Percentiles rank a stretch among this genome's conserved stretches.
Evolutionary conservation across 2,113 vertebrate species (phyloP).

Genomic region (Nannobrachium achirus): DNA sequence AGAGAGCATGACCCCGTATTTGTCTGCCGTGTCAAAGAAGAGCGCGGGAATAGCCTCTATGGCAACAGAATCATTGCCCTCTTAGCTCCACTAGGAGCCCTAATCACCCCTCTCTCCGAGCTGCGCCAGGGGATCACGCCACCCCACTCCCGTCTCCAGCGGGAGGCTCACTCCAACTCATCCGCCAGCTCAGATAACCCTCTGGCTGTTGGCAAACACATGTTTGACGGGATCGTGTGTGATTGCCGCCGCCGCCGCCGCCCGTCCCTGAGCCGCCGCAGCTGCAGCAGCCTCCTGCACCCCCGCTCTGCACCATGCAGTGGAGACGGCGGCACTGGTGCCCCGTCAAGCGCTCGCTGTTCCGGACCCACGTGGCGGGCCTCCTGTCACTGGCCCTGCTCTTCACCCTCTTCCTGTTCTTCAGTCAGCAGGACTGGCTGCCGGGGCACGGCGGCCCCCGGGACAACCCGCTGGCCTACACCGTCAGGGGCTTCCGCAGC

Average conservation of each 20-base stretch:
- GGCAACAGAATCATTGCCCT: slow-evolving; percentile 47
- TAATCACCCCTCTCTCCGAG: slow-evolving; percentile 51
- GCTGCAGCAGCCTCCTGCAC: slow-evolving; percentile 54
- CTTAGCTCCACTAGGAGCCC: slow-evolving; percentile 79
- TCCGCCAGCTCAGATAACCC: slow-evolving; percentile 73
- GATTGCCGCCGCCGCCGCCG: slow-evolving; percentile 55
- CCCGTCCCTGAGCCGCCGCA: slow-evolving; percentile 73
- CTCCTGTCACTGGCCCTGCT: slow-evolving; percentile 91
- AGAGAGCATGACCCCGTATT: slow-evolving; percentile 57
- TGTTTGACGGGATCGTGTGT: slow-evolving; percentile 74
- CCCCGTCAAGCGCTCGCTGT: slow-evolving; percentile 91
- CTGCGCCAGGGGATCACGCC: slow-evolving; percentile 77
- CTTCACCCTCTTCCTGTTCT: slow-evolving; percentile 91
- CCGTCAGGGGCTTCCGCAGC: slow-evolving; percentile 88
- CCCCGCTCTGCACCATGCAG: slow-evolving; percentile 93
- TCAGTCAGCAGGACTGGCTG: slow-evolving; percentile 93
- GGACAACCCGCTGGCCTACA: slow-evolving; percentile 92
- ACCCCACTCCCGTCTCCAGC: slow-evolving; percentile 78
- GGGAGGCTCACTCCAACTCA: slow-evolving; percentile 63
- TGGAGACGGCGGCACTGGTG: slow-evolving; percentile 96
- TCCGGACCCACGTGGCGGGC: slow-evolving; percentile 91
- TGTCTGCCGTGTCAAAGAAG: slow-evolving; percentile 57
- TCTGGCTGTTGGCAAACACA: slow-evolving; percentile 72
- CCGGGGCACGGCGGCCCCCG: slow-evolving; percentile 85
- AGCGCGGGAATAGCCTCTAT: slow-evolving; percentile 47